A percentile compares a stretch with the other conserved stretches of the same genome.
Conservation (phyloP, 1,140 invertebrate species). For the Ostrea edulis region DNA sequence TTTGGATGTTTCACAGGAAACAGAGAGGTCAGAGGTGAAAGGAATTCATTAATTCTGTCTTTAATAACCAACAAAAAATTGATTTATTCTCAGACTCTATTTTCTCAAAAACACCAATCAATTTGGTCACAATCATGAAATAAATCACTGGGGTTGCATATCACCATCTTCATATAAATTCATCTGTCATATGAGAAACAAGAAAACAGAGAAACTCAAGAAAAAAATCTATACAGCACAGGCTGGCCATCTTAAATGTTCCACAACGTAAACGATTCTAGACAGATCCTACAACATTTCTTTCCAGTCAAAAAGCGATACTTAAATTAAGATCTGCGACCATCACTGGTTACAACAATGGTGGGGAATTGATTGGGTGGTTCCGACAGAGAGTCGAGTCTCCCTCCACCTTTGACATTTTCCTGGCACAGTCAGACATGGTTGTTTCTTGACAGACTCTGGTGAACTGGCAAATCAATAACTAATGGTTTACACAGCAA, state of each 20-base stretch:
- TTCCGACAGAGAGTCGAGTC: background rate
- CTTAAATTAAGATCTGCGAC: constrained; percentile 23
- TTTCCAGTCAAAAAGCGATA: background rate
- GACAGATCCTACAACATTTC: background rate
- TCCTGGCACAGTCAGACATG: constrained; percentile 21
- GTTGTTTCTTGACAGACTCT: background rate
- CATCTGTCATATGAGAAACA: constrained; percentile 25
- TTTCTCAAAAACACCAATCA: constrained; percentile 23
- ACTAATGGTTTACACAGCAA: constrained; percentile 35
- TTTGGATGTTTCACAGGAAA: background rate
- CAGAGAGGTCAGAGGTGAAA: background rate
- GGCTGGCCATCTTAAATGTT: background rate
- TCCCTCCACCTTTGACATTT: constrained; percentile 26
- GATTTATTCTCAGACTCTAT: background rate
- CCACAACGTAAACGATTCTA: background rate
- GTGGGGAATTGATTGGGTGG: constrained; percentile 6
- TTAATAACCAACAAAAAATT: constrained; percentile 1
- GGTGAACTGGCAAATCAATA: constrained; percentile 5
- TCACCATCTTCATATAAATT: constrained; percentile 36
- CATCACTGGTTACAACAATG: constrained; percentile 6
- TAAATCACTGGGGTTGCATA: constrained; percentile 26
- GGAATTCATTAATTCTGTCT: background rate
- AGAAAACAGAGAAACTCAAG: background rate
- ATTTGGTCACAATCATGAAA: constrained; percentile 24
- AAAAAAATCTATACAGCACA: constrained; percentile 25